Conservation (phyloP, 2,113 vertebrate species). For the Mionectes macconnelli region DNA sequence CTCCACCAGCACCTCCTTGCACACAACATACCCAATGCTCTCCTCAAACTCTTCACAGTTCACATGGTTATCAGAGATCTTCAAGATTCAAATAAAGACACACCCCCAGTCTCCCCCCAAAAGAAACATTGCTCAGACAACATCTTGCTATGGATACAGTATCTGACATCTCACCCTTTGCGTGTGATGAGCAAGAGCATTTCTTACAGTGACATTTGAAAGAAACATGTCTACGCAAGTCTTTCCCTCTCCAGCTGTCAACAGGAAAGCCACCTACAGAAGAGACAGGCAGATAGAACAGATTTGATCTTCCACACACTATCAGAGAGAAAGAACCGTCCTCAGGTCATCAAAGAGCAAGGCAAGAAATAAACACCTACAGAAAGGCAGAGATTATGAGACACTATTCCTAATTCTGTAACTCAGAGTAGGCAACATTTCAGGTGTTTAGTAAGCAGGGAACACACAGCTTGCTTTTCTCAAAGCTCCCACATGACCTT, state of each 20-base stretch:
- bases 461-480: no score
- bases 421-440: no score
- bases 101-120: accelerated
- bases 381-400: accelerated
- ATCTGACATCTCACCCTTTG: not conserved
- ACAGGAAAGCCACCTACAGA: no score
- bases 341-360: not conserved
- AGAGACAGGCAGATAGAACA: not conserved
- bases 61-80: accelerated
- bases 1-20: not conserved
- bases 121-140: not conserved
- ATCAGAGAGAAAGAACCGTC: accelerated
- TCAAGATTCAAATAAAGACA: not conserved
- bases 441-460: no score
- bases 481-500: not conserved
- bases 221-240: accelerated
- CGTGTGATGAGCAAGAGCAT: not conserved
- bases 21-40: accelerated
- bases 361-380: accelerated
- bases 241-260: not conserved
- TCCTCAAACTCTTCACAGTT: not conserved
- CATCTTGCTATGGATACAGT: accelerated
- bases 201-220: not conserved
- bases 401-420: accelerated
- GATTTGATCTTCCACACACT: no score